These are phyloP conservation scores for Hemiscyllium ocellatum DNA, from an alignment of 2,113 vertebrate species.

Conservation along the genomic window DNA sequence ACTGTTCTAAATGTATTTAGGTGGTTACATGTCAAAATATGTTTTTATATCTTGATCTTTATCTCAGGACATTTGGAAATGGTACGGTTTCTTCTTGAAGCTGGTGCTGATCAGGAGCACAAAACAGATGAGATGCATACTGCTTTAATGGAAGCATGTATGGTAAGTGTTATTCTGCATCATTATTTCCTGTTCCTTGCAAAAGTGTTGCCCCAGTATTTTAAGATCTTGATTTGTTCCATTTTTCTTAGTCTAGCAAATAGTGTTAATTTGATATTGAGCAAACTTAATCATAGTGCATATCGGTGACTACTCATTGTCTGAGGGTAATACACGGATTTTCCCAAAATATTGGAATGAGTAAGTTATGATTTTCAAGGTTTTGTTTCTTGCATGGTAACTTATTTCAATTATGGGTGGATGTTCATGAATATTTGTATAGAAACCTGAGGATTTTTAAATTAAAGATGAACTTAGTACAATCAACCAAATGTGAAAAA, in stretches of 20 bases:
- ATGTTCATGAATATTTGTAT: background rate
- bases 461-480: background rate
- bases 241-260: background rate
- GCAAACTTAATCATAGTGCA: background rate
- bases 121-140: slow-evolving; percentile 99
- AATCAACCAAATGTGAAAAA: too few species aligned
- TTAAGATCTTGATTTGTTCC: background rate
- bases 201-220: background rate
- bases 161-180: slow-evolving; percentile 67
- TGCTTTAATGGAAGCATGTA: slow-evolving; percentile 97
- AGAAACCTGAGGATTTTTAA: background rate
- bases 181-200: too few species aligned
- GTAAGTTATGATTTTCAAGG: background rate
- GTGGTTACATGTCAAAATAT: background rate
- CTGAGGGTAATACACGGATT: background rate
- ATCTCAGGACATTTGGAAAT: slow-evolving; percentile 89
- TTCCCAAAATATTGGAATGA: background rate
- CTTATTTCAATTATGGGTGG: background rate
- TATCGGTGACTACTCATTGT: background rate
- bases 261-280: background rate
- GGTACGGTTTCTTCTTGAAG: slow-evolving; percentile 96
- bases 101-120: slow-evolving; percentile 96
- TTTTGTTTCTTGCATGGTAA: background rate
- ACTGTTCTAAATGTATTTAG: background rate
- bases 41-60: background rate